Conservation (phyloP, 2,888 invertebrate species). For the Folsomia candida region DNA sequence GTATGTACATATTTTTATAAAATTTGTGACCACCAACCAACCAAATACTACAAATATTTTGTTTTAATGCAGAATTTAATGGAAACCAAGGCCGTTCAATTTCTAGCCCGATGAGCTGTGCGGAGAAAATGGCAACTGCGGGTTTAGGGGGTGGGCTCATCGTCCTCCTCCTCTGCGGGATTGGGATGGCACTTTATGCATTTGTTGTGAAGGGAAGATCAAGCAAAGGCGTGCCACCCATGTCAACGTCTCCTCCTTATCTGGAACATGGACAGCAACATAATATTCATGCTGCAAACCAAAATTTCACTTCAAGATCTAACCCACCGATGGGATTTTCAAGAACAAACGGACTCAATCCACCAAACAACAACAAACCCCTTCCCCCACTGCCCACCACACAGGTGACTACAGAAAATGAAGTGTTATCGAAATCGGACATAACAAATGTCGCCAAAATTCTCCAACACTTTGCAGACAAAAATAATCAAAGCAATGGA, state of each 20-base stretch:
- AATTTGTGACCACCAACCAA: neutral
- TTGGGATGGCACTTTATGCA: slow-evolving; percentile 37
- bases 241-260: neutral
- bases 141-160: slow-evolving; percentile 38
- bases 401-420: neutral
- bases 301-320: neutral
- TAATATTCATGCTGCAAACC: neutral
- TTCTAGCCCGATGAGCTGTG: slow-evolving; percentile 28
- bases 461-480: slow-evolving; percentile 26
- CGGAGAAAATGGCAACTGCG: slow-evolving; percentile 44
- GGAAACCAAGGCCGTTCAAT: neutral
- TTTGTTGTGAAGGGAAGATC: slow-evolving; percentile 28
- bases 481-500: slow-evolving; percentile 2
- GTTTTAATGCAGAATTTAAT: neutral
- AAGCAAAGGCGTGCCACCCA: neutral
- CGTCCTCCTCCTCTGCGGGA: slow-evolving; percentile 36
- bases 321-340: neutral
- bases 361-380: slow-evolving; percentile 27
- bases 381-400: slow-evolving; percentile 32
- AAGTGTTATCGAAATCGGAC: slow-evolving; percentile 20
- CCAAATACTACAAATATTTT: neutral
- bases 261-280: neutral
- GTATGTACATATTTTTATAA: neutral
- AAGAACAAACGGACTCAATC: neutral
- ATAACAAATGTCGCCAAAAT: slow-evolving; percentile 36